These are phyloP conservation scores for Meloidogyne hapla DNA, from an alignment of 1,140 invertebrate genomes.

Conservation along the genomic window DNA sequence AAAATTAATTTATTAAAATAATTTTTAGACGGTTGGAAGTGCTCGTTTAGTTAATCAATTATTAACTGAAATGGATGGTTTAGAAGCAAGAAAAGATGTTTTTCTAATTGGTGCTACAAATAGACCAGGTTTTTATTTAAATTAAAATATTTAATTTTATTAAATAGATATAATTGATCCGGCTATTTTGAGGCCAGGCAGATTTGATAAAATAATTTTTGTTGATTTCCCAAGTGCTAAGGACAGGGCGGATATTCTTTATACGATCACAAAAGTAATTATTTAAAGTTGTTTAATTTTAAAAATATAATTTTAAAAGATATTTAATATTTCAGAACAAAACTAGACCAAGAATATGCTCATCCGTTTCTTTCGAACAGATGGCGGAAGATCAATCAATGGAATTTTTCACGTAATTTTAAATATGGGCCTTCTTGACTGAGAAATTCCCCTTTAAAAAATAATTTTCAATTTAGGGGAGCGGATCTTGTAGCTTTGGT, in stretches of 20 bases:
- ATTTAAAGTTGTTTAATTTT: background rate
- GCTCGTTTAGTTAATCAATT: conserved; percentile 89
- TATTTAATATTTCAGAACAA: conserved; percentile 13
- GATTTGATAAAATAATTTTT: conserved; percentile 88
- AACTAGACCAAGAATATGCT: conserved; percentile 12
- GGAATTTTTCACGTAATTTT: conserved; percentile 27
- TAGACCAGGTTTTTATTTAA: conserved; percentile 70
- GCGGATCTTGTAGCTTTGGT: conserved; percentile 22
- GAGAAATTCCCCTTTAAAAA: conserved; percentile 2
- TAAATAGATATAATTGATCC: conserved; percentile 87
- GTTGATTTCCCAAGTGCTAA: conserved; percentile 80
- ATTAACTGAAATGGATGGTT: conserved; percentile 96
- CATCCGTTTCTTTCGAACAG: conserved; percentile 16
- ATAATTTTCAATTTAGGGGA: conserved; percentile 18
- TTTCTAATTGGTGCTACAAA: conserved; percentile 94
- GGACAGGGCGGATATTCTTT: conserved; percentile 84
- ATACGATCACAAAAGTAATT: conserved; percentile 81
- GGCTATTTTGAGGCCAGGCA: conserved; percentile 86
- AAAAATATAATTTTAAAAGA: background rate
- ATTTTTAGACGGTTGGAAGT: conserved; percentile 65
- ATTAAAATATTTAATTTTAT: conserved; percentile 1
- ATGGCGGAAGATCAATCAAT: conserved; percentile 16
- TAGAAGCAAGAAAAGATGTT: conserved; percentile 80
- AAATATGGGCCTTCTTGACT: background rate
- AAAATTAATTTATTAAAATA: background rate